Evolutionary conservation across 2,888 invertebrate genomes (phyloP).

Genomic region (Laspeyria flexula): DNA sequence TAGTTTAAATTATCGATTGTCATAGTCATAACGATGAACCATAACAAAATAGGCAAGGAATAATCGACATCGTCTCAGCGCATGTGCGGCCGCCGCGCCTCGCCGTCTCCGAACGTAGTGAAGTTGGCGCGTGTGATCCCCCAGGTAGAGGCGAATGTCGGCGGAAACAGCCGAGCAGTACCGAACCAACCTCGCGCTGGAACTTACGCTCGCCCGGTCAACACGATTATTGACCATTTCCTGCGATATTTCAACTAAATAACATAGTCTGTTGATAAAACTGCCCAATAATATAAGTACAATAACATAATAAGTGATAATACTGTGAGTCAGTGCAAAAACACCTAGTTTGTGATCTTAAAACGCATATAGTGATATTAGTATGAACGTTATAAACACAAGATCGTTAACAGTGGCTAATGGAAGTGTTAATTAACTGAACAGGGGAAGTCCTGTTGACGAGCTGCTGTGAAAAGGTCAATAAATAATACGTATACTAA

Average conservation of each 20-base stretch:
- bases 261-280: constrained; percentile 57
- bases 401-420: constrained; percentile 60
- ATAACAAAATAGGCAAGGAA: constrained; percentile 44
- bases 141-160: constrained; percentile 48
- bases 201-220: constrained; percentile 69
- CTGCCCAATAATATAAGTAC: constrained; percentile 51
- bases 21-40: constrained; percentile 27
- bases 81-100: constrained; percentile 61
- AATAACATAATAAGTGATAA: constrained; percentile 54
- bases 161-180: constrained; percentile 76
- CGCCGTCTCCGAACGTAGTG: constrained; percentile 47
- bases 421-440: constrained; percentile 61
- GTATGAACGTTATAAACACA: constrained; percentile 60
- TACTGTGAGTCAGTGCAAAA: constrained; percentile 65
- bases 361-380: constrained; percentile 55
- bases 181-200: constrained; percentile 68
- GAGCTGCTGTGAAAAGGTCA: constrained; percentile 28
- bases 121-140: constrained; percentile 53
- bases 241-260: constrained; percentile 65
- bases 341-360: constrained; percentile 48
- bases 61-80: constrained; percentile 57
- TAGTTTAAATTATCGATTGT: constrained; percentile 39
- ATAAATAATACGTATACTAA: constrained; percentile 38
- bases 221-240: constrained; percentile 78
- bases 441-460: constrained; percentile 43